Conservation (phyloP, 2,113 vertebrate species). For the Sorex fumeus region DNA sequence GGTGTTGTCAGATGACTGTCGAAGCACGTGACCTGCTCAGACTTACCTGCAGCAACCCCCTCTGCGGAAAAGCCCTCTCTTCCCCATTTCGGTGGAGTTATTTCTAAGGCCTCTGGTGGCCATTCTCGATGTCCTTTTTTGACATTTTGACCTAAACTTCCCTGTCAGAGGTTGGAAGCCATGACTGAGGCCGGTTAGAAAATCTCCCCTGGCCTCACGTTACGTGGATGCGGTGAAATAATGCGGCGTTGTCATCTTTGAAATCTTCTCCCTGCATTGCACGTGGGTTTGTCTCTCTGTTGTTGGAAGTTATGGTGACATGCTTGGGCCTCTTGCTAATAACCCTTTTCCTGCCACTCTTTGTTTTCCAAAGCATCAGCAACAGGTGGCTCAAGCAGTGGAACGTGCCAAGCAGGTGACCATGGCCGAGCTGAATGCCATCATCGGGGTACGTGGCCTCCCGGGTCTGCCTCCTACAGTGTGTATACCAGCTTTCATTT, state of each 20-base stretch:
- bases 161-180: not conserved
- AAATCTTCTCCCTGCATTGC: not conserved
- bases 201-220: not conserved
- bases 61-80: not conserved
- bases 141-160: not conserved
- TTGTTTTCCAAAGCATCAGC: slow-evolving; percentile 93
- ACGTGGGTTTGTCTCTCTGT: not conserved
- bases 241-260: not conserved
- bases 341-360: slow-evolving; percentile 49
- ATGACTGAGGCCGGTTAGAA: slow-evolving; percentile 13
- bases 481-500: slow-evolving; percentile 95
- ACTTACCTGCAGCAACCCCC: not conserved
- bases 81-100: not conserved
- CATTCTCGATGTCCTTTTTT: not conserved
- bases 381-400: slow-evolving; percentile 98
- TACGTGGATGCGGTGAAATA: not conserved
- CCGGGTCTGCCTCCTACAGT: slow-evolving; percentile 96
- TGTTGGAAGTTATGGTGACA: not conserved
- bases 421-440: slow-evolving; percentile 98
- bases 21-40: not conserved
- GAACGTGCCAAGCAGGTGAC: slow-evolving; percentile 99
- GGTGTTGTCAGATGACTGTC: not conserved
- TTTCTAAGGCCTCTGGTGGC: not conserved
- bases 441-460: slow-evolving; percentile 99
- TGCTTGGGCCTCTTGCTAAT: slow-evolving; percentile 64